Percentiles rank a stretch among this genome's conserved stretches.
phyloP scores from a whole-genome alignment of 30 jellyfish, hydroid and myxozoan genomes.

The Chrysaora quinquecirrha region DNA sequence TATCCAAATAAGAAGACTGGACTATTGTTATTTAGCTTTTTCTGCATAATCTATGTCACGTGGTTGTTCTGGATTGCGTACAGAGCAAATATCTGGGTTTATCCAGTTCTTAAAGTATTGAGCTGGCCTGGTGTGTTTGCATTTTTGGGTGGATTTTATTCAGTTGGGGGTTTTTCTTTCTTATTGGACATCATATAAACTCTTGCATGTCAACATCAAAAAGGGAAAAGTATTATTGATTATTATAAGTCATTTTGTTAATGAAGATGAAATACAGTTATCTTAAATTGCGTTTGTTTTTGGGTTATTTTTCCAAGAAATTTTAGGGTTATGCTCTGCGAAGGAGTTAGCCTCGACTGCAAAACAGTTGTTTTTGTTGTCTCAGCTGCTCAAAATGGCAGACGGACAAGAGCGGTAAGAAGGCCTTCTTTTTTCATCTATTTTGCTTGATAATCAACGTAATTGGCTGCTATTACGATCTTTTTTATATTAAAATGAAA shows the following conservation, averaged over 20 bases:
- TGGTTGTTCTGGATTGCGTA: conserved; percentile 85
- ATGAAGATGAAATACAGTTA: too few relatives aligned
- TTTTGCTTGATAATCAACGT: conserved; percentile 28
- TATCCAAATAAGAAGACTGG: conserved; percentile 41
- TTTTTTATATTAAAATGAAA: not conserved
- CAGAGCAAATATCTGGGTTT: conserved; percentile 77
- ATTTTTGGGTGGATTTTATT: conserved; percentile 33
- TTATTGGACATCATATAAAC: conserved; percentile 28
- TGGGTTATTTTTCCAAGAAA: too few relatives aligned
- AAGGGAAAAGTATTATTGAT: not conserved
- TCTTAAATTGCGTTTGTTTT: too few relatives aligned
- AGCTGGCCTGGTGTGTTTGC: conserved; percentile 39
- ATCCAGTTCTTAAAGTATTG: conserved; percentile 69
- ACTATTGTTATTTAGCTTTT: conserved; percentile 16
- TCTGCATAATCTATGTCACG: conserved; percentile 45
- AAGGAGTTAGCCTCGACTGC: too few relatives aligned
- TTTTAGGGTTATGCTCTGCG: too few relatives aligned
- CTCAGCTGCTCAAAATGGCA: too few relatives aligned
- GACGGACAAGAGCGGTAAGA: not conserved
- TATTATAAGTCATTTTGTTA: not conserved
- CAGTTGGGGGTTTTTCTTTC: conserved; percentile 20
- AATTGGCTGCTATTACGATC: conserved; percentile 46
- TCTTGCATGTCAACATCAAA: not conserved
- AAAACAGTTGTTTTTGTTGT: too few relatives aligned
- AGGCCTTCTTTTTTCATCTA: conserved; percentile 20